Conservation (phyloP, 2,113 vertebrate species). For the Lophura nycthemera region DNA sequence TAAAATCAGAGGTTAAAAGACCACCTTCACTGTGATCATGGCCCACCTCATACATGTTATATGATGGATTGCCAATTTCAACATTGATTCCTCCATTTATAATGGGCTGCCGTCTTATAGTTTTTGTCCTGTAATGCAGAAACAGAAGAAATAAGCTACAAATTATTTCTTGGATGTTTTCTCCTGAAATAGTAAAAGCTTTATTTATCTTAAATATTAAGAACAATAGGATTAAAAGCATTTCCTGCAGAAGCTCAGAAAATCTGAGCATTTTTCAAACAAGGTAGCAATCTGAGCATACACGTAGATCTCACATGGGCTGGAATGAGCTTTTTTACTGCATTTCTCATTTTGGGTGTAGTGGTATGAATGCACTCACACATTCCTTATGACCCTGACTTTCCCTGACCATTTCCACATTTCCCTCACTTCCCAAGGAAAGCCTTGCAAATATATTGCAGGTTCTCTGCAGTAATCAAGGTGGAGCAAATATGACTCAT, state of each 20-base stretch:
- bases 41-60: conserved; percentile 99
- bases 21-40: conserved; percentile 93
- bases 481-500: not conserved
- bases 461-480: not conserved
- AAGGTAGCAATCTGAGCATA: not conserved
- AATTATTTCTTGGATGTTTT: not conserved
- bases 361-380: not conserved
- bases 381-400: not conserved
- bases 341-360: not conserved
- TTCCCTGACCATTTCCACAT: not conserved
- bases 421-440: not conserved
- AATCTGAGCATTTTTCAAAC: not conserved
- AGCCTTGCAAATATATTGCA: not conserved
- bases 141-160: not conserved
- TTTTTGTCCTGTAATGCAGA: conserved; percentile 86
- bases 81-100: conserved; percentile 97
- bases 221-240: not conserved
- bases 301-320: not conserved
- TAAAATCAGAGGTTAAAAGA: conserved; percentile 92
- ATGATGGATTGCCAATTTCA: conserved; percentile 98
- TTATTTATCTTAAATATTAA: not conserved
- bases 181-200: not conserved
- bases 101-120: conserved; percentile 95
- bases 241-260: not conserved
- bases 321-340: not conserved